Percentiles rank a stretch among this genome's conserved stretches.
Evolutionary conservation across 2,113 vertebrate species (phyloP).

Genomic region (Talpa occidentalis): DNA sequence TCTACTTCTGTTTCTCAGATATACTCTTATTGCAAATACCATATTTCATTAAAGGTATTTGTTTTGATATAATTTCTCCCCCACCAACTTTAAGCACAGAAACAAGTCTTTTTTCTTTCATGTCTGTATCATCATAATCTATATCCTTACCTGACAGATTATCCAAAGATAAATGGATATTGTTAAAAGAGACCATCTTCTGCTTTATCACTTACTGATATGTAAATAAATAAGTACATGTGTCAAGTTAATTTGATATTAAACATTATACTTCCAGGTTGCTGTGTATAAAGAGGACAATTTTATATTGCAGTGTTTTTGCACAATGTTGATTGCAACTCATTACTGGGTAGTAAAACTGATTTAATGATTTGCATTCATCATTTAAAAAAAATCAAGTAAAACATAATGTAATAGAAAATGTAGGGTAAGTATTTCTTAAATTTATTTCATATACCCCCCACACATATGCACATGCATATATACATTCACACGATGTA

Average conservation of each 20-base stretch:
- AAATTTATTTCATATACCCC: not conserved
- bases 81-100: not conserved
- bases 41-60: not conserved
- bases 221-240: not conserved
- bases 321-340: constrained; percentile 41
- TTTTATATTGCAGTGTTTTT: constrained; percentile 4
- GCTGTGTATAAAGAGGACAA: not conserved
- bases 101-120: not conserved
- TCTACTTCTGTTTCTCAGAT: constrained; percentile 1
- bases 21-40: not conserved
- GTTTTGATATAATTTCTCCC: not conserved
- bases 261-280: constrained; percentile 31
- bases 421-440: constrained; percentile 55
- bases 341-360: constrained; percentile 16
- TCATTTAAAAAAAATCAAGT: not conserved
- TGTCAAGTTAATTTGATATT: constrained; percentile 44
- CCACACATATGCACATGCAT: not conserved
- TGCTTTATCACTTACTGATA: not conserved
- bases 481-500: not conserved
- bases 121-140: not conserved
- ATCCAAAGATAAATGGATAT: not conserved
- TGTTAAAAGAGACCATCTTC: not conserved
- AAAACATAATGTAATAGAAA: constrained; percentile 45
- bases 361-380: not conserved
- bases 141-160: not conserved